Evolutionary conservation across 2,113 vertebrate species (phyloP).

Genomic region (Nothoprocta pentlandii): DNA sequence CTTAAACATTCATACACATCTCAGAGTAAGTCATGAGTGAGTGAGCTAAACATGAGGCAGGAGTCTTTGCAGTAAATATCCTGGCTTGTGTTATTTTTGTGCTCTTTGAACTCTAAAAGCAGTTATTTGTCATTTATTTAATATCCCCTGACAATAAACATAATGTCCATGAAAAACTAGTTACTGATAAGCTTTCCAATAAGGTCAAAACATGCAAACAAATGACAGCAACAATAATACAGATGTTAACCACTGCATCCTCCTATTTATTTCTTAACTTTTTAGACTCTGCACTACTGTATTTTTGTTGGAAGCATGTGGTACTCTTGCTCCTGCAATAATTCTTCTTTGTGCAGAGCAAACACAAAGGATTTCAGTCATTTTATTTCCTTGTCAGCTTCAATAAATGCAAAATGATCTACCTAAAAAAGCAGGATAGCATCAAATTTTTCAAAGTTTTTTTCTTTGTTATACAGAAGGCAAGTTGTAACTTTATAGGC

Average conservation of each 20-base stretch:
- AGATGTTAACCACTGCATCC: slow-evolving; percentile 54
- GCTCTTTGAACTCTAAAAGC: slow-evolving; percentile 63
- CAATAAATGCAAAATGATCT: slow-evolving; percentile 73
- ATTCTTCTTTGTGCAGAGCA: slow-evolving; percentile 44
- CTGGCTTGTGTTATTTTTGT: slow-evolving; percentile 52
- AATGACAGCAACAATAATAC: slow-evolving; percentile 63
- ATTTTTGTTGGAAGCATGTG: slow-evolving; percentile 50
- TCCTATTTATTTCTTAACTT: slow-evolving; percentile 3
- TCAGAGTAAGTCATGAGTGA: background rate
- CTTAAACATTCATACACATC: background rate
- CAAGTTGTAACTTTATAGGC: slow-evolving; percentile 61
- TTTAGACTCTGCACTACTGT: slow-evolving; percentile 42
- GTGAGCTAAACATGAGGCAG: slow-evolving; percentile 37
- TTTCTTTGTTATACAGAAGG: slow-evolving; percentile 36
- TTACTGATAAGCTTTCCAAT: slow-evolving; percentile 60
- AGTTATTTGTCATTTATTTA: slow-evolving; percentile 69
- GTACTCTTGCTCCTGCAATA: slow-evolving; percentile 55
- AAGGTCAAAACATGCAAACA: slow-evolving; percentile 53
- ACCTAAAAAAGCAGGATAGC: slow-evolving; percentile 69
- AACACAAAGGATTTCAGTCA: slow-evolving; percentile 69
- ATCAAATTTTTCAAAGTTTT: slow-evolving; percentile 62
- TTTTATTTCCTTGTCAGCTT: slow-evolving; percentile 77
- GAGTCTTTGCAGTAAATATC: slow-evolving; percentile 31
- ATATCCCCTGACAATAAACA: slow-evolving; percentile 58
- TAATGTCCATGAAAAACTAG: slow-evolving; percentile 38